Conservation (phyloP, 2,113 vertebrate genomes). For the Amphiprion percula region DNA sequence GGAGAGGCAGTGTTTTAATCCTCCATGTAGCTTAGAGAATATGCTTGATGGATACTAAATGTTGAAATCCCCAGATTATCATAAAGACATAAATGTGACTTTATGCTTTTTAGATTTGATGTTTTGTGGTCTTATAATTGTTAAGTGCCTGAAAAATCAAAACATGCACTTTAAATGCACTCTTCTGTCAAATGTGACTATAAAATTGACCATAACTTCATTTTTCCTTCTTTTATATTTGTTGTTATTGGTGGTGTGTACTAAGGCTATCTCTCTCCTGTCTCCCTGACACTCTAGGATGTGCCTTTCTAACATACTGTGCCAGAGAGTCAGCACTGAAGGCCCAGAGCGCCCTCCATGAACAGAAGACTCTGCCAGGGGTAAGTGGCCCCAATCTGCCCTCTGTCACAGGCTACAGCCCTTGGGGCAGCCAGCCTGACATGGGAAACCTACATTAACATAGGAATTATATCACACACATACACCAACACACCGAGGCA, state of each 20-base stretch:
- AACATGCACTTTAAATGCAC: no score
- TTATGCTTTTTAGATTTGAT: neutral
- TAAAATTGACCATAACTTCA: no score
- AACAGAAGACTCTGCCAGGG: conserved; percentile 98
- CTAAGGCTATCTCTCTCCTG: conserved; percentile 57
- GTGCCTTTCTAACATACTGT: conserved; percentile 98
- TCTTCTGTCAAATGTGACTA: no score
- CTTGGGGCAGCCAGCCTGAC: conserved; percentile 50
- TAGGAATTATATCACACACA: conserved; percentile 48
- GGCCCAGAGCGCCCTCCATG: conserved; percentile 97
- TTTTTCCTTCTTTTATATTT: neutral
- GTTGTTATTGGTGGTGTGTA: conserved; percentile 6
- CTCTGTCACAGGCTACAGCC: conserved; percentile 69
- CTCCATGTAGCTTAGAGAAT: neutral
- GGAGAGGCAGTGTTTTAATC: neutral
- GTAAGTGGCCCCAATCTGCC: conserved; percentile 87
- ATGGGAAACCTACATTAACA: conserved; percentile 47
- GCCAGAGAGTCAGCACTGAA: conserved; percentile 98
- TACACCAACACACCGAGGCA: conserved; percentile 9
- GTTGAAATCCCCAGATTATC: conserved; percentile 5
- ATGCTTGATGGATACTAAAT: conserved; percentile 9
- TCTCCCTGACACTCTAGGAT: conserved; percentile 85
- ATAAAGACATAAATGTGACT: conserved; percentile 1
- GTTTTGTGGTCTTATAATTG: neutral
- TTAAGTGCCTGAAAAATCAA: conserved; percentile 10